These are phyloP conservation scores for Philopedon plagiatum DNA, from an alignment of 2,888 invertebrate genomes.

Conservation along the genomic window DNA sequence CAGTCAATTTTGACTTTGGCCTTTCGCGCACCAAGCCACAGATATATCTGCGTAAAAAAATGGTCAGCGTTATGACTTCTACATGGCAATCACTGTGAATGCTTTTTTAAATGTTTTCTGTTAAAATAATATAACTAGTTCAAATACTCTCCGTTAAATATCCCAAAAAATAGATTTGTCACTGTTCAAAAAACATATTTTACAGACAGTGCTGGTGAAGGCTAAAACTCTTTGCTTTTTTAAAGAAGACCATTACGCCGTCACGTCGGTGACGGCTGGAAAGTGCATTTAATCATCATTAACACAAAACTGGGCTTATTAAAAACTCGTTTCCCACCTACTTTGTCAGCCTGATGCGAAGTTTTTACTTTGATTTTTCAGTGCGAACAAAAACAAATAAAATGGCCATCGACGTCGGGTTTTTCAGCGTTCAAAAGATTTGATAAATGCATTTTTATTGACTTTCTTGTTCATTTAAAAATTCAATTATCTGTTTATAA, in stretches of 20 bases:
- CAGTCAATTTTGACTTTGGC: no score
- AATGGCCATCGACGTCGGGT: not conserved
- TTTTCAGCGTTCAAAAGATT: no score
- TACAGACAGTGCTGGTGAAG: not conserved
- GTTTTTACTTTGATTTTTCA: constrained; percentile 13
- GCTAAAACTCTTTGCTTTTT: constrained; percentile 4
- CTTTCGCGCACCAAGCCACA: no score
- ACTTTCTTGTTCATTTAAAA: no score
- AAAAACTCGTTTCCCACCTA: constrained; percentile 24
- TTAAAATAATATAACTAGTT: no score
- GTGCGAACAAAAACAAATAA: constrained; percentile 5
- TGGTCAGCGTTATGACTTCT: no score
- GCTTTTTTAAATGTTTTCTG: no score
- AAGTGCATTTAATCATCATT: constrained; percentile 29
- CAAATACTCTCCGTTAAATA: no score
- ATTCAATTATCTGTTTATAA: no score
- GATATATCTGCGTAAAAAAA: no score
- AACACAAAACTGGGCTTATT: constrained; percentile 23
- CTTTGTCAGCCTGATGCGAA: constrained; percentile 2
- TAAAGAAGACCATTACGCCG: not conserved
- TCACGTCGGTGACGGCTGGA: constrained; percentile 9
- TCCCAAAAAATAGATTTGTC: not conserved
- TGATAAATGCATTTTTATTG: no score
- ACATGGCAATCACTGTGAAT: no score
- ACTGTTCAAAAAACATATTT: not conserved